Conservation (phyloP, 2,888 invertebrate species). For the Trissolcus japonicus region DNA sequence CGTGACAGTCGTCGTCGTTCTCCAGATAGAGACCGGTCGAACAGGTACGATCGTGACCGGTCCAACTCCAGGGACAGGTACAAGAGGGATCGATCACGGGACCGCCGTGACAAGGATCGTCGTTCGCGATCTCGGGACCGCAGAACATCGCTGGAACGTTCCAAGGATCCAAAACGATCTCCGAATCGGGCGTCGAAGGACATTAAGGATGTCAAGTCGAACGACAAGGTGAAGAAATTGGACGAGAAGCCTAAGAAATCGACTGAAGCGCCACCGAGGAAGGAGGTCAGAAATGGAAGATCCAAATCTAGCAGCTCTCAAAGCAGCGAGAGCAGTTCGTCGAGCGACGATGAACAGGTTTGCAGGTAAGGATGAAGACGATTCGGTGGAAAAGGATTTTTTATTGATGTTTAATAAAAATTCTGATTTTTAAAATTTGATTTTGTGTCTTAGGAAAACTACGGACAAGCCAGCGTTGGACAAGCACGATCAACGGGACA, state of each 20-base stretch:
- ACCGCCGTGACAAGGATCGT: constrained; percentile 75
- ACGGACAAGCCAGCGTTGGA: constrained; percentile 66
- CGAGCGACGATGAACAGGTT: constrained; percentile 72
- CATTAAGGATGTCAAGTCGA: constrained; percentile 66
- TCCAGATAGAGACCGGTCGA: constrained; percentile 69
- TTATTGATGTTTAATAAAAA: too few species aligned
- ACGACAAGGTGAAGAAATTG: constrained; percentile 66
- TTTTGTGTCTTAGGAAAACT: constrained; percentile 63
- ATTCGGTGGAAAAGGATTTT: too few species aligned
- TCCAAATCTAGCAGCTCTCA: constrained; percentile 75
- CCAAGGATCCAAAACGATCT: constrained; percentile 70
- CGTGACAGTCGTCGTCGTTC: constrained; percentile 71
- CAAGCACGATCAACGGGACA: constrained; percentile 66
- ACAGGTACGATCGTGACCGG: constrained; percentile 64
- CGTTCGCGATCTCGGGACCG: constrained; percentile 75
- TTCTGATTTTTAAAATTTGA: not conserved
- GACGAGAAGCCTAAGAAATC: constrained; percentile 70
- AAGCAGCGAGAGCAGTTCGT: constrained; percentile 74
- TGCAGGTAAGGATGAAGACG: constrained; percentile 62
- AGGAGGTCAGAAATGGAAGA: constrained; percentile 73
- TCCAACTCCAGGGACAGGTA: constrained; percentile 74
- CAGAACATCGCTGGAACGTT: constrained; percentile 66
- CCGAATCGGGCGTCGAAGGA: constrained; percentile 66
- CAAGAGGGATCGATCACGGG: constrained; percentile 71
- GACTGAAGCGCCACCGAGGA: constrained; percentile 64